phyloP scores from a whole-genome alignment of 2,797 vertebrate genomes.

The Tadarida brasiliensis region DNA sequence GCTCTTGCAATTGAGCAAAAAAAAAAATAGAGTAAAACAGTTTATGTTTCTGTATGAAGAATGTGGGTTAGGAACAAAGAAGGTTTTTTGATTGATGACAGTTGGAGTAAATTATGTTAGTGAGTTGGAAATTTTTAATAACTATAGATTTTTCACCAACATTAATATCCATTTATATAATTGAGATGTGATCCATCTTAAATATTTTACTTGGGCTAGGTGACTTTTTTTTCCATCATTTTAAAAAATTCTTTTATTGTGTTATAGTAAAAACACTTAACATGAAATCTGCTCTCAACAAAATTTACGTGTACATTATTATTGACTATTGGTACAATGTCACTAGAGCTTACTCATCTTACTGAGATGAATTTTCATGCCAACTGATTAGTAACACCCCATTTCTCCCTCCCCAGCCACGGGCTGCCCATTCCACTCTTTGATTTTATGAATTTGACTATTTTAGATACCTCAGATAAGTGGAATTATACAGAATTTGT shows the following conservation, averaged over 20 bases:
- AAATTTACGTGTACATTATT: background rate
- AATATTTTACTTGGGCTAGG: constrained; percentile 23
- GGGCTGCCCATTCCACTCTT: background rate
- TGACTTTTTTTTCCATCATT: background rate
- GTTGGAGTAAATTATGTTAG: constrained; percentile 44
- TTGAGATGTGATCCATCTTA: constrained; percentile 21
- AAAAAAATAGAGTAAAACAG: background rate
- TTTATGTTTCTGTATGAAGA: background rate
- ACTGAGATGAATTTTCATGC: background rate
- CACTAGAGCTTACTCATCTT: background rate
- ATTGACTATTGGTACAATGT: background rate
- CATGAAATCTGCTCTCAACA: background rate
- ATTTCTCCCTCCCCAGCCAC: background rate
- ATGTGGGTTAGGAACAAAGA: background rate
- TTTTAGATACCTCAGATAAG: background rate
- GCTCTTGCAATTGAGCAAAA: constrained; percentile 46
- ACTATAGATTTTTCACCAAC: constrained; percentile 42
- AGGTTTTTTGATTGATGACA: constrained; percentile 49
- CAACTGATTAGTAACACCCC: background rate
- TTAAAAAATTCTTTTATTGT: background rate
- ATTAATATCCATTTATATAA: constrained; percentile 32
- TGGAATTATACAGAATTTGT: background rate
- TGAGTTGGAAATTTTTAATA: constrained; percentile 56
- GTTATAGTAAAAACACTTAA: background rate
- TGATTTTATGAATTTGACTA: background rate